Base-by-base conservation (phyloP, 2,797 vertebrate genomes). In the Cryptoblepharus egeriae region DNA sequence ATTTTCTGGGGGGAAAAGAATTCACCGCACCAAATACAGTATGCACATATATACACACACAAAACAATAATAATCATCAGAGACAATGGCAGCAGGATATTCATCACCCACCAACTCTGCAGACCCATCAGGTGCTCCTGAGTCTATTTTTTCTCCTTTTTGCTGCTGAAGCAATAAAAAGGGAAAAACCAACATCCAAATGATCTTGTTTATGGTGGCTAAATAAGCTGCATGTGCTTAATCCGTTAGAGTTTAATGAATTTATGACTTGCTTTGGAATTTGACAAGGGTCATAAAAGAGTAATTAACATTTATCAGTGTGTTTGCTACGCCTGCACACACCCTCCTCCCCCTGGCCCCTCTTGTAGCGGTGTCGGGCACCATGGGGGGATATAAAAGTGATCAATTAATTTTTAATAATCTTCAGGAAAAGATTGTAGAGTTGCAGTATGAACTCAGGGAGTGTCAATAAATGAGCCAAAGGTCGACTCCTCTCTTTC, bases 121-220 rank as follows among this genome's bases (percentile, higher is more conserved):
- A 85, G 80, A 88, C 68, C 79, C 87, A 87, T 81, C 88, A 0
- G 61, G 79, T 91, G 91, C 75, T 75, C 85, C 68, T 83, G 87
- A 92, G 75, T 88, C 80, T 80, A 93, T 88, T 91, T 61, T 91
- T 37, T 32, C 81, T 79, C 79, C 76, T 84, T 75, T 90, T 91
- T 93, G 84, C 83, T 89, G 89, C 89, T 90, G 87, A 90, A 93
- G 95, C 92, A 95, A 95, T 96, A 96, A 96, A 96, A 95, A 91
- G 60, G 89, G 89, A 94, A 96, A 96, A 96, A 95, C 95, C 95
- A 95, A 95, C 96, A 96, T 94, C 94, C 94, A 95, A 95, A 95
- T 96, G 94, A 98, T 98, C 97, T 97, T 98, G 97, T 99, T 98
- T 99, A 97, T 98, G 96, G 96, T 92, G 89, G 95, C 95, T 97